Base-by-base conservation (phyloP, 2,888 invertebrate genomes). In the Antheraea assamensis region DNA sequence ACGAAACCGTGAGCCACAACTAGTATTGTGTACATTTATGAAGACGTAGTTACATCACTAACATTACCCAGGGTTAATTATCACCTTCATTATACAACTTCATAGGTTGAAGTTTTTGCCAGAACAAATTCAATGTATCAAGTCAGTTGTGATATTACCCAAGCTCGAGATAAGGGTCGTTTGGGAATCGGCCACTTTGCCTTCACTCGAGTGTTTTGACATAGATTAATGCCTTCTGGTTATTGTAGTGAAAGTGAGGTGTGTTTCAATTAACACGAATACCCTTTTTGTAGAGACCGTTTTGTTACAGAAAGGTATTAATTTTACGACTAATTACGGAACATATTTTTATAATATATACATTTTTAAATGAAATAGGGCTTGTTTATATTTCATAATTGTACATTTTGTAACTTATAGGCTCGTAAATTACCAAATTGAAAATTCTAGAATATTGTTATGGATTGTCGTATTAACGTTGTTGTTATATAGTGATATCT, bases 111-210 rank as follows among this genome's bases (percentile, higher is more conserved):
- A 27, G 19, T 52, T 47, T 71, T 30, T 31, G 30, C 30, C 27
- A 30, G 52, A 80, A 83, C 80, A 85, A 80, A 82, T 85, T 87
- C 84, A 87, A 90, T 90, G 85, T 87, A 87, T 87, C 85, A 88
- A 89, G 88, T 90, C 87, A 83, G 83, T 80, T 84, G 82, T 83
- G 83, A 88, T 91, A 89, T 86, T 81, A 85, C 83, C 89, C 89
- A 91, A 90, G 88, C 88, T 83, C 83, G 78, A 78, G 89, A 88
- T 88, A 85, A 86, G 87, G 87, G 89, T 88, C 82, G 82, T 78
- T 71, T 78, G 78, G 76, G 81, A 81, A 83, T 81, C 83, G 83
- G 83, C 84, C 86, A 85, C 85, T 88, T 85, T 87, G 87, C 87
- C 86, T 87, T 83, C 81, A 80, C 79, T 79, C 82, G 72, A 78